phyloP scores from a whole-genome alignment of 2,113 vertebrate species.

The Pseudorasbora parva region DNA sequence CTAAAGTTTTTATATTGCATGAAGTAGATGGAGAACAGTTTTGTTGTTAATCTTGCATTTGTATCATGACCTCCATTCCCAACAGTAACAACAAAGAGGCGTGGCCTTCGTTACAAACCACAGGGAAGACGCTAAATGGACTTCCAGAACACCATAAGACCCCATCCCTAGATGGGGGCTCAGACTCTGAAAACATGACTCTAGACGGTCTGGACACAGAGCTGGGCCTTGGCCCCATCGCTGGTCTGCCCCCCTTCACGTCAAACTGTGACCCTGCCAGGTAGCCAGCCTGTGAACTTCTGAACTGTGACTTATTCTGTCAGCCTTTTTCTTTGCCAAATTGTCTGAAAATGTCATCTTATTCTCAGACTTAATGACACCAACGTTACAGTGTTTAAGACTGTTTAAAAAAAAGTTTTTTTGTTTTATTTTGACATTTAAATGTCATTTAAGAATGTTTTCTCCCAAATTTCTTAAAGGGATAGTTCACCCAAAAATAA shows the following conservation, averaged over 20 bases:
- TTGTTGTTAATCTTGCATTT: too few species aligned
- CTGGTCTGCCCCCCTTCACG: slow-evolving; percentile 62
- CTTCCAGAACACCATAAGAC: slow-evolving; percentile 80
- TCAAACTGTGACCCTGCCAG: slow-evolving; percentile 64
- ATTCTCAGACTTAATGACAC: not conserved
- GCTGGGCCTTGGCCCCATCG: slow-evolving; percentile 74
- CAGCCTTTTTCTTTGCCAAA: not conserved
- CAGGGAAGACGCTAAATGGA: slow-evolving; percentile 80
- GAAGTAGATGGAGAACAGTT: too few species aligned
- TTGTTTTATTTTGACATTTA: too few species aligned
- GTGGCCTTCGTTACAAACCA: slow-evolving; percentile 85
- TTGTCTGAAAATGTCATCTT: not conserved
- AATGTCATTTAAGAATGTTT: not conserved
- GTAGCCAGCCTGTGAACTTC: slow-evolving; percentile 46
- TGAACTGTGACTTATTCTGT: not conserved
- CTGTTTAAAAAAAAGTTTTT: too few species aligned
- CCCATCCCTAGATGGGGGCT: slow-evolving; percentile 80
- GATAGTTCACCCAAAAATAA: too few species aligned
- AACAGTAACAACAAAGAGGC: slow-evolving; percentile 84
- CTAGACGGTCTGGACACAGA: slow-evolving; percentile 80
- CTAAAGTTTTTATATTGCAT: not conserved
- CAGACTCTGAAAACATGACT: slow-evolving; percentile 82
- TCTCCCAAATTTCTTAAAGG: not conserved
- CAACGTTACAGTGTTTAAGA: not conserved
- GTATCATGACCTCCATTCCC: slow-evolving; percentile 67